Conservation (phyloP, 2,113 vertebrate genomes). For the Sitta europaea region DNA sequence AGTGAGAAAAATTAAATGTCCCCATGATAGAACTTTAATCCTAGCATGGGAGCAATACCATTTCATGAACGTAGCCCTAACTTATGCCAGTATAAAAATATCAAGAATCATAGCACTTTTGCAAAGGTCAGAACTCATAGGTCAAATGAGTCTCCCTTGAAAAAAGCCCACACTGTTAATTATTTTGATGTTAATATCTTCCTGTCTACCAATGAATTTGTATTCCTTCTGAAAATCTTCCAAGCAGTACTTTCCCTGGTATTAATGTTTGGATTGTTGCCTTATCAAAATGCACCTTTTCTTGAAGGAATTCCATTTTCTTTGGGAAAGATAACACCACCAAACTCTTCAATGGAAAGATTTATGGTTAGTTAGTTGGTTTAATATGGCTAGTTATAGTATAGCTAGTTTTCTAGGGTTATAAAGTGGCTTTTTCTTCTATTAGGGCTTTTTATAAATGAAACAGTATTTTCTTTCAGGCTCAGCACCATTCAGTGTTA, state of each 20-base stretch:
- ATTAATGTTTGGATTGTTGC: neutral
- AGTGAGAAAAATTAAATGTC: neutral
- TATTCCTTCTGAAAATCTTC: neutral
- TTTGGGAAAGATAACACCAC: neutral
- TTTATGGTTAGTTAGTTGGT: neutral
- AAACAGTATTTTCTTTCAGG: neutral
- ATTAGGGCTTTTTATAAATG: neutral
- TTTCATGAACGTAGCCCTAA: neutral
- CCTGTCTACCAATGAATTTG: neutral
- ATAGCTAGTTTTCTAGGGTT: neutral
- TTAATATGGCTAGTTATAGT: neutral
- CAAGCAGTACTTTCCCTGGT: neutral
- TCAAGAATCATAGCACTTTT: neutral
- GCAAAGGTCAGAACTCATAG: neutral
- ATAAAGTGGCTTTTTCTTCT: neutral
- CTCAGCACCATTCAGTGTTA: neutral
- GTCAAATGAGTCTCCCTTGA: neutral
- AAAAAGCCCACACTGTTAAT: neutral
- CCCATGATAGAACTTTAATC: neutral
- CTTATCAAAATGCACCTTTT: neutral
- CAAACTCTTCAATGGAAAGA: neutral
- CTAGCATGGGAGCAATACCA: neutral
- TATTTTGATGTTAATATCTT: neutral
- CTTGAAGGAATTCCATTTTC: neutral
- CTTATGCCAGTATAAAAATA: neutral